Percentiles rank a stretch among this genome's conserved stretches.
Evolutionary conservation across 2,797 vertebrate genomes (phyloP).

Genomic region (Acridotheres tristis): DNA sequence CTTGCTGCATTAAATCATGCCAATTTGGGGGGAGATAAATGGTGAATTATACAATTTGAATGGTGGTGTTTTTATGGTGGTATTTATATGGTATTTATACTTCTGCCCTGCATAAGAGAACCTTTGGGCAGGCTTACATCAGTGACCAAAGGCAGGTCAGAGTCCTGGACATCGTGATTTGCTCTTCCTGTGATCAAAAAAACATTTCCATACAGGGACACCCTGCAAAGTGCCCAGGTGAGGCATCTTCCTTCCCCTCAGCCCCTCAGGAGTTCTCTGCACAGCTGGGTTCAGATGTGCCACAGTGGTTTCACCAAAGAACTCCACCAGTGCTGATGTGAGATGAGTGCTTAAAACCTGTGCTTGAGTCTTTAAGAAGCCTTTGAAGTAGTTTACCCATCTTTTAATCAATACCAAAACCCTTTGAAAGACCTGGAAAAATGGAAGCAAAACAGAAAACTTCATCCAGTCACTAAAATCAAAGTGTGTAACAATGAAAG

Average conservation of each 20-base stretch:
- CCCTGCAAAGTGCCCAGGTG: background rate
- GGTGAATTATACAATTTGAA: background rate
- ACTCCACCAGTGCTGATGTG: background rate
- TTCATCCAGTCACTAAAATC: background rate
- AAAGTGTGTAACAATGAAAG: background rate
- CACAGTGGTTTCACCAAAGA: background rate
- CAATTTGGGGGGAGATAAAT: background rate
- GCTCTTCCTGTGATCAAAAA: background rate
- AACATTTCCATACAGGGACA: fast-evolving
- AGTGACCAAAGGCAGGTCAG: background rate
- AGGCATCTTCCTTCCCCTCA: background rate
- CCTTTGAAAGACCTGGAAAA: background rate
- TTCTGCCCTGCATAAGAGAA: background rate
- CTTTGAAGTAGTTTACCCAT: background rate
- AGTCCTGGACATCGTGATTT: background rate
- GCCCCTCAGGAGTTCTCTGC: background rate
- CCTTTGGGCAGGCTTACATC: background rate
- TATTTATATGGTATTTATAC: background rate
- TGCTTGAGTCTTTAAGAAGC: background rate
- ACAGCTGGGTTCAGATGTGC: background rate
- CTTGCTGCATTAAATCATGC: background rate
- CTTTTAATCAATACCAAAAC: background rate
- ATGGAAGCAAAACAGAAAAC: background rate
- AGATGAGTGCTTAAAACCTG: background rate
- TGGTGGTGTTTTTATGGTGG: background rate